A percentile compares a stretch with the other conserved stretches of the same genome.
These are phyloP conservation scores for Monodelphis domestica DNA, from an alignment of 2,797 vertebrate genomes.

Conservation along the genomic window DNA sequence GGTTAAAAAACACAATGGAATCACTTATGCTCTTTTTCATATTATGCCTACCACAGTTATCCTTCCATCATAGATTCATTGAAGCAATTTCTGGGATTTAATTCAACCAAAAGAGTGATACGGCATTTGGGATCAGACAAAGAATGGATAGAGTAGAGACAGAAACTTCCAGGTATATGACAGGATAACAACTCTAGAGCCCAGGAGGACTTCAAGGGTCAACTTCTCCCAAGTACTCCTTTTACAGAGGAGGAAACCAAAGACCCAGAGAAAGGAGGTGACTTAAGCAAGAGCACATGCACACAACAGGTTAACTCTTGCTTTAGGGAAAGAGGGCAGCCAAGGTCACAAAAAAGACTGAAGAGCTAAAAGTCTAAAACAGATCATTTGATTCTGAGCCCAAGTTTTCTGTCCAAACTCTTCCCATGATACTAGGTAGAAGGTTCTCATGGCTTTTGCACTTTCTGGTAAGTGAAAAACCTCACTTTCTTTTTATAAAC, in stretches of 20 bases:
- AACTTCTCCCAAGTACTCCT: background rate
- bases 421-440: background rate
- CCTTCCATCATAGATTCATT: background rate
- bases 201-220: background rate
- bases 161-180: background rate
- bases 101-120: background rate
- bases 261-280: background rate
- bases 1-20: background rate
- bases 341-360: background rate
- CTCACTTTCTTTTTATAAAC: background rate
- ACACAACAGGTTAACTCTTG: background rate
- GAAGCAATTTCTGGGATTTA: background rate
- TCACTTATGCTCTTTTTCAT: background rate
- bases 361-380: background rate
- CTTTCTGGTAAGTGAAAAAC: background rate
- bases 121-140: background rate
- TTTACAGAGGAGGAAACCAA: background rate
- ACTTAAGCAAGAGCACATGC: background rate
- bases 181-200: background rate
- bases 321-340: background rate
- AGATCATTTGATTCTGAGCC: background rate
- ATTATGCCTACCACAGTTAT: background rate
- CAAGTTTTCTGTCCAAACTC: background rate
- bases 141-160: background rate
- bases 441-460: background rate